Conservation (phyloP, 2,113 vertebrate genomes). For the Murina feae region DNA sequence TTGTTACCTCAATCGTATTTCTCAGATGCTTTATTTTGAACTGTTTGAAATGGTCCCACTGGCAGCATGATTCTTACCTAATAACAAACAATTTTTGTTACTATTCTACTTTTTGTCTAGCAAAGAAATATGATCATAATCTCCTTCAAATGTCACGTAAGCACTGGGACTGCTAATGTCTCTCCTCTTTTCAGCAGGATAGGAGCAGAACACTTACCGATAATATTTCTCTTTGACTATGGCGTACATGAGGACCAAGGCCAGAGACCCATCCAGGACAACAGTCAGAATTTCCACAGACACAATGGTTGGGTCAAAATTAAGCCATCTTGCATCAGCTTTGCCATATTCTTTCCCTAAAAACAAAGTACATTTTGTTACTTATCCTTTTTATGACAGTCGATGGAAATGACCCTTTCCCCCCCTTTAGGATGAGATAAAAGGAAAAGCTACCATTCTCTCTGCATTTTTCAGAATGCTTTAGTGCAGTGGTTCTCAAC, state of each 20-base stretch:
- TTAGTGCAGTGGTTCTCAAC: neutral
- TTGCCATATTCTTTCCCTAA: constrained; percentile 89
- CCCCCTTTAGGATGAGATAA: neutral
- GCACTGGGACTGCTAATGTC: neutral
- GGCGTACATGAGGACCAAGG: constrained; percentile 79
- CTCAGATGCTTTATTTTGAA: neutral
- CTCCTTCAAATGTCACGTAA: neutral
- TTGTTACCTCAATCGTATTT: neutral
- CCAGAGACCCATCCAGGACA: constrained; percentile 75
- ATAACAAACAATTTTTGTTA: neutral
- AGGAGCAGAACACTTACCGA: constrained; percentile 61
- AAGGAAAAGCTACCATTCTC: neutral
- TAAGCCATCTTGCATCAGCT: constrained; percentile 84
- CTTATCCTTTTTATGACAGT: neutral
- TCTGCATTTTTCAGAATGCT: neutral
- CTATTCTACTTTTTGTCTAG: neutral
- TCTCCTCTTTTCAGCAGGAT: neutral
- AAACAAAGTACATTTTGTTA: constrained; percentile 34
- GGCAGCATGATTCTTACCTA: neutral
- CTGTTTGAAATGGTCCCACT: neutral
- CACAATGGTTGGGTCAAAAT: constrained; percentile 82
- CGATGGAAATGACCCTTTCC: neutral
- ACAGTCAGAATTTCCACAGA: constrained; percentile 84
- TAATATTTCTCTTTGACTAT: constrained; percentile 80
- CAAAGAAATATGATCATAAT: neutral